These are phyloP conservation scores for Equus przewalskii DNA, from an alignment of 2,113 vertebrate species.

Conservation along the genomic window DNA sequence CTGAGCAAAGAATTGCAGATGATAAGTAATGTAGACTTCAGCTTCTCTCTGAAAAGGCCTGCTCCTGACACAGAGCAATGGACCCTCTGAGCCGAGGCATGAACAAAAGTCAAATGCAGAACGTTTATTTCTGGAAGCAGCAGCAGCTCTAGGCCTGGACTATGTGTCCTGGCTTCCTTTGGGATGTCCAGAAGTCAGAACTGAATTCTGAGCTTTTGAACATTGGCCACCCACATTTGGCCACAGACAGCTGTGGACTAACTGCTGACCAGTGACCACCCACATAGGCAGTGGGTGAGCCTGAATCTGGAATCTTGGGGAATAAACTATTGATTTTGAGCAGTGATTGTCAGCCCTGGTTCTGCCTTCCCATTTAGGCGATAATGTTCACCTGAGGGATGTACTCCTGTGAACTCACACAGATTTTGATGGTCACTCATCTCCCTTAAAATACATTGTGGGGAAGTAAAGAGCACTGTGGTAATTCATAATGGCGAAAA, in stretches of 20 bases:
- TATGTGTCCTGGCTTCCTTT: not conserved
- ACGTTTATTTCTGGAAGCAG: not conserved
- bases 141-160: not conserved
- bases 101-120: not conserved
- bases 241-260: not conserved
- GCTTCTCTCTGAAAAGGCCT: constrained; percentile 3
- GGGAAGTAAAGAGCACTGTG: not conserved
- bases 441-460: not conserved
- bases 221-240: not conserved
- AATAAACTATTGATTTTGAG: not conserved
- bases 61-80: not conserved
- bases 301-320: not conserved
- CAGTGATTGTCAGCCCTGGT: not conserved
- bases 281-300: not conserved
- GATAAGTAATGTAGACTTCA: not conserved
- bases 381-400: not conserved
- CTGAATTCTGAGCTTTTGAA: constrained; percentile 14
- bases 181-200: not conserved
- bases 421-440: not conserved
- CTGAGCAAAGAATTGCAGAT: not conserved
- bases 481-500: not conserved
- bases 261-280: not conserved
- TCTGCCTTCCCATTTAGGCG: not conserved
- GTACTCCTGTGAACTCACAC: not conserved
- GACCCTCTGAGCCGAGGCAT: not conserved